These are phyloP conservation scores for Trachemys scripta DNA, from an alignment of 2,113 vertebrate species.

Conservation along the genomic window DNA sequence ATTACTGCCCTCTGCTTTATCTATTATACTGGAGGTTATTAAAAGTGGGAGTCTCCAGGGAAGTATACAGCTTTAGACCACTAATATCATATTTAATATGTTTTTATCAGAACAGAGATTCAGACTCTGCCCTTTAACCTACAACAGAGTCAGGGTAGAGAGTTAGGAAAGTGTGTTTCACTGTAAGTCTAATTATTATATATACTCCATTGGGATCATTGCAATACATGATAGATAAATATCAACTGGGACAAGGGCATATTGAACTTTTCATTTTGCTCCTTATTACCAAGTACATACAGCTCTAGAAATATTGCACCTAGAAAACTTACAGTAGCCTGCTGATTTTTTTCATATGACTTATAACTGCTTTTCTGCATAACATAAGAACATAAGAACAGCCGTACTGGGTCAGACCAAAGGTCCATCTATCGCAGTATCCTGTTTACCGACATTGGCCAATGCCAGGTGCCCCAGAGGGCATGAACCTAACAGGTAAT, in stretches of 20 bases:
- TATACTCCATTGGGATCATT: conserved; percentile 39
- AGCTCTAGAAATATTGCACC: conserved; percentile 47
- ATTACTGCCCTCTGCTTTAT: conserved; percentile 82
- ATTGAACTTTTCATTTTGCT: conserved; percentile 67
- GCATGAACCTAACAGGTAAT: too few species aligned
- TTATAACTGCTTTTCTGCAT: conserved; percentile 29
- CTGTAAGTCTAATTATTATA: conserved; percentile 70
- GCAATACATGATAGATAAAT: conserved; percentile 67
- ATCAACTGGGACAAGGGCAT: conserved; percentile 46
- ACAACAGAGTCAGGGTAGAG: conserved; percentile 22
- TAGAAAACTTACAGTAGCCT: conserved; percentile 45
- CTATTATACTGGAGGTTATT: conserved; percentile 81
- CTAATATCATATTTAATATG: conserved; percentile 78
- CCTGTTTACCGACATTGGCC: too few species aligned
- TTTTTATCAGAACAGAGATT: conserved; percentile 74
- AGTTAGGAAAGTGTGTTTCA: conserved; percentile 51
- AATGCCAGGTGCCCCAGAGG: too few species aligned
- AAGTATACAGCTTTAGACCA: conserved; percentile 70
- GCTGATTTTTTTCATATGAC: conserved; percentile 29
- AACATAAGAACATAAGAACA: too few species aligned
- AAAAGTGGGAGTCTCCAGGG: conserved; percentile 77
- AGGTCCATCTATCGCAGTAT: too few species aligned
- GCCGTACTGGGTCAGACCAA: too few species aligned
- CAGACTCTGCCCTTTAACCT: conserved; percentile 69
- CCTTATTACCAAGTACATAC: conserved; percentile 50